These are phyloP conservation scores for Drosophila ohnishii DNA, from an alignment of 1,140 invertebrate species.

Conservation along the genomic window DNA sequence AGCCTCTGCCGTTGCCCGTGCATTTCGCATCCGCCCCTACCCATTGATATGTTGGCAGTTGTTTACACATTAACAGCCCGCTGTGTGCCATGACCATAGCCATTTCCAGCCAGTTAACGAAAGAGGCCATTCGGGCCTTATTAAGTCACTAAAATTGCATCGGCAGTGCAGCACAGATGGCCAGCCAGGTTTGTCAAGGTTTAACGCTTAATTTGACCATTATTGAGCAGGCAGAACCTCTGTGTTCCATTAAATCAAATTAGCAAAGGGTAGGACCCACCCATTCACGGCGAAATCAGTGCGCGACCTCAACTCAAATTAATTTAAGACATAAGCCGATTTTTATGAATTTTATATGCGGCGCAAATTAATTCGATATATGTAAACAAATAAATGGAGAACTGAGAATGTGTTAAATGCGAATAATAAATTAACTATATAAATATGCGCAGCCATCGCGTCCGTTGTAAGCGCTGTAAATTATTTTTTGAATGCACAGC, in stretches of 20 bases:
- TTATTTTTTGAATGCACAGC: conserved; percentile 48
- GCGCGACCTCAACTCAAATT: conserved; percentile 28
- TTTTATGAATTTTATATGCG: conserved; percentile 57
- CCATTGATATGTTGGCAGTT: conserved; percentile 62
- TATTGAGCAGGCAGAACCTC: background rate
- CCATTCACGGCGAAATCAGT: conserved; percentile 29
- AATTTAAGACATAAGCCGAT: conserved; percentile 61
- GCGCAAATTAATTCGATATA: conserved; percentile 50
- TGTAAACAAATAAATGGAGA: conserved; percentile 24
- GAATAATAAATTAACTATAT: conserved; percentile 64
- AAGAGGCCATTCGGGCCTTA: conserved; percentile 69
- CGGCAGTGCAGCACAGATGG: conserved; percentile 2
- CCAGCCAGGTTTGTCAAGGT: conserved; percentile 5
- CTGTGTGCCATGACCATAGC: conserved; percentile 32
- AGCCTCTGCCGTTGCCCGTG: background rate
- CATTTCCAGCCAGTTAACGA: conserved; percentile 63
- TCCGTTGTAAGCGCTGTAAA: conserved; percentile 37
- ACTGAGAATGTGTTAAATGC: conserved; percentile 53
- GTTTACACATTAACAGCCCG: conserved; percentile 61
- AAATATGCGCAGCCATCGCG: conserved; percentile 31
- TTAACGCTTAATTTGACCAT: conserved; percentile 21
- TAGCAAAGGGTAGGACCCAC: background rate
- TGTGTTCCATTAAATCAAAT: conserved; percentile 30
- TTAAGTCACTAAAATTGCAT: conserved; percentile 56
- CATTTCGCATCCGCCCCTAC: conserved; percentile 2